A percentile compares a stretch with the other conserved stretches of the same genome.
phyloP scores from a whole-genome alignment of 2,113 vertebrate species.

The Gopherus evgoodei region DNA sequence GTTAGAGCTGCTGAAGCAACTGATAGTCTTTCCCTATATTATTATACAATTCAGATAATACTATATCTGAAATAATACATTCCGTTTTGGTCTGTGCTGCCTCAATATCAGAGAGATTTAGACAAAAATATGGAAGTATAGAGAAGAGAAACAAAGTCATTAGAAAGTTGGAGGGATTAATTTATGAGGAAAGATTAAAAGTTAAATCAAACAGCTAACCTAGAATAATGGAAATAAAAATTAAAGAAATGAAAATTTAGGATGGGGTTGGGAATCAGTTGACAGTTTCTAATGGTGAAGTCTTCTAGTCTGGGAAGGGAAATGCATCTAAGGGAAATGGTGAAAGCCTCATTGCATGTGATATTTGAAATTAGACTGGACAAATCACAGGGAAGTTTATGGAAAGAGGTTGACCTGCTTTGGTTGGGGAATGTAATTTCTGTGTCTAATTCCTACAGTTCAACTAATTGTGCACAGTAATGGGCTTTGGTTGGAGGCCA shows the following conservation, averaged over 20 bases:
- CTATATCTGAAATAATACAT: rapidly evolving
- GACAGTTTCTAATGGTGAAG: background rate
- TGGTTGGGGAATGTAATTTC: background rate
- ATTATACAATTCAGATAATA: background rate
- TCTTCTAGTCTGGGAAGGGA: background rate
- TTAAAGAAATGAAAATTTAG: background rate
- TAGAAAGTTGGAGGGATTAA: background rate
- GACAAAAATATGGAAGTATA: background rate
- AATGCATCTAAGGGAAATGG: background rate
- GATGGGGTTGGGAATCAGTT: background rate
- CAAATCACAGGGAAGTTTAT: background rate
- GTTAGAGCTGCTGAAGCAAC: background rate
- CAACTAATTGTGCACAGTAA: background rate
- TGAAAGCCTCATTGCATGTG: background rate
- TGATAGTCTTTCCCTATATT: background rate
- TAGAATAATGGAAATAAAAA: background rate
- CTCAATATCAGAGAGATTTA: background rate
- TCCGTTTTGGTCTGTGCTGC: background rate
- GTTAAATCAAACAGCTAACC: background rate
- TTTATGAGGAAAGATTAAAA: background rate
- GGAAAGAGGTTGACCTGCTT: background rate
- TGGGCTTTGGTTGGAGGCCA: too few relatives aligned
- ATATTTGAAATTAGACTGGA: background rate
- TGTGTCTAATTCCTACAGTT: background rate
- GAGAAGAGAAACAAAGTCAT: rapidly evolving